phyloP scores from a whole-genome alignment of 2,797 vertebrate genomes.

The Hoplostethus atlanticus region DNA sequence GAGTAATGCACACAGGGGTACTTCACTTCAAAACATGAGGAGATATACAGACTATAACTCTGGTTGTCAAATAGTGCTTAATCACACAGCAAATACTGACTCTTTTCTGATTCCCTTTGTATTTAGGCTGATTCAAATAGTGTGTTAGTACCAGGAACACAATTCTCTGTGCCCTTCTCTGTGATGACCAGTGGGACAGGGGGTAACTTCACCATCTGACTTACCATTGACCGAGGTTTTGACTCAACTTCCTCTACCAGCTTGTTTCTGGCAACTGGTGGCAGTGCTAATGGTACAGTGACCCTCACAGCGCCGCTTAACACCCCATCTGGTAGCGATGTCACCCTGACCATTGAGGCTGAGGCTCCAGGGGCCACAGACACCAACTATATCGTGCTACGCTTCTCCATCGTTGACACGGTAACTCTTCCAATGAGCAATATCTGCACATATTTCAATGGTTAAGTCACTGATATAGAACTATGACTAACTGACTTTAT shows the following conservation, averaged over 20 bases:
- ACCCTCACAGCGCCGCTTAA: conserved; percentile 56
- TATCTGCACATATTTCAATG: neutral
- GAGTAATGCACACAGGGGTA: neutral
- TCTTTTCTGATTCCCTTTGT: neutral
- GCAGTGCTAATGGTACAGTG: conserved; percentile 52
- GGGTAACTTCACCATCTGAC: conserved; percentile 66
- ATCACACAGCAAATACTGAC: neutral
- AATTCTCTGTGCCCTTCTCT: conserved; percentile 63
- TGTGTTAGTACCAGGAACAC: conserved; percentile 61
- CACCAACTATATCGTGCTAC: conserved; percentile 70
- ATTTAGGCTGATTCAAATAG: conserved; percentile 49
- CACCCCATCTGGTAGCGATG: conserved; percentile 66
- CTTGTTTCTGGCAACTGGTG: conserved; percentile 44
- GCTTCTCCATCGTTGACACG: conserved; percentile 57
- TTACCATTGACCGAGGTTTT: conserved; percentile 60
- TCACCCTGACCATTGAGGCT: conserved; percentile 73
- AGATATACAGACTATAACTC: too few relatives aligned
- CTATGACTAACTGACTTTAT: neutral
- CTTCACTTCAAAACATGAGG: too few relatives aligned
- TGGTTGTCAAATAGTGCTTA: neutral
- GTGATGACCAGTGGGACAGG: conserved; percentile 26
- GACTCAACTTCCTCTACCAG: conserved; percentile 39
- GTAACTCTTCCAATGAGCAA: conserved; percentile 42
- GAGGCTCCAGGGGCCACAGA: conserved; percentile 43
- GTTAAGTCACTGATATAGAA: too few relatives aligned